phyloP scores from a whole-genome alignment of 2,113 vertebrate species.

The Theropithecus gelada region DNA sequence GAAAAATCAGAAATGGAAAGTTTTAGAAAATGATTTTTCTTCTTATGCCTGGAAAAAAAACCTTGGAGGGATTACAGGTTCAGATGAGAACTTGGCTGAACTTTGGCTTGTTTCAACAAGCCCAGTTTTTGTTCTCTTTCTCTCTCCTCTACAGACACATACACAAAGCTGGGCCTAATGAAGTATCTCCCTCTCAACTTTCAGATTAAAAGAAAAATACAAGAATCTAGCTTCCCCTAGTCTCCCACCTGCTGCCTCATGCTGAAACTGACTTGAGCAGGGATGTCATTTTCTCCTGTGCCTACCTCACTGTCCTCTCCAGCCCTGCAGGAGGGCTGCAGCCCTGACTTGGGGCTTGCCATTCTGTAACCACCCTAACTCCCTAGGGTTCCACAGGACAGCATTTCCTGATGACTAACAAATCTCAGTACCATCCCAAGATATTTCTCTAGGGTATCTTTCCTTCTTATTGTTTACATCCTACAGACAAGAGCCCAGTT shows the following conservation, averaged over 20 bases:
- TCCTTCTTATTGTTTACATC: background rate
- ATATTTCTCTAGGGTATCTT: background rate
- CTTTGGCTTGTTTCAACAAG: background rate
- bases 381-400: background rate
- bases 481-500: background rate
- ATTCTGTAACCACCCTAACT: background rate
- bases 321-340: background rate
- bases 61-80: conserved; percentile 15
- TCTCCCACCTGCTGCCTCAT: background rate
- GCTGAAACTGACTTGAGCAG: background rate
- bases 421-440: background rate
- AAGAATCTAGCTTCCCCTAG: too few species aligned
- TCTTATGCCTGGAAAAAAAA: conserved; percentile 40
- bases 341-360: background rate
- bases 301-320: background rate
- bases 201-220: background rate
- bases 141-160: background rate
- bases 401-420: background rate
- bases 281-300: background rate
- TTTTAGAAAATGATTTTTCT: conserved; percentile 62
- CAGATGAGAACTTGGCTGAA: background rate
- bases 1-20: conserved; percentile 65
- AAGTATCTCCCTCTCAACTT: background rate
- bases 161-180: background rate
- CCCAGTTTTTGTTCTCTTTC: background rate